phyloP scores from a whole-genome alignment of 2,113 vertebrate genomes.

The Platysternon megacephalum region DNA sequence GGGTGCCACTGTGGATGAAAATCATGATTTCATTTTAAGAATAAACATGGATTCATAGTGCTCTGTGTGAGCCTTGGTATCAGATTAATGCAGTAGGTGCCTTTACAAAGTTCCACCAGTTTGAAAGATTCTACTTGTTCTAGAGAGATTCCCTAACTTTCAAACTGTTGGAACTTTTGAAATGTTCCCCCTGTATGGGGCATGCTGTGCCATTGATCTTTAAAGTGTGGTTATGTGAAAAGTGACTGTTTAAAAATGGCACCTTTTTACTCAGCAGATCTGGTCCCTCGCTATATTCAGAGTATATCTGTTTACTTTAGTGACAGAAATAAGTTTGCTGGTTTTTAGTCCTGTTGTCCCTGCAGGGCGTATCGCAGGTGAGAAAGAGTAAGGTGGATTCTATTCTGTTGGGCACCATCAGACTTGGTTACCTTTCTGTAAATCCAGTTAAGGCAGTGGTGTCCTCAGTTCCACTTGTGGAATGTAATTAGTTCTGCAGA shows the following conservation, averaged over 20 bases:
- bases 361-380: neutral
- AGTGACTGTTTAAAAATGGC: neutral
- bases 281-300: slow-evolving; percentile 2
- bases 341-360: neutral
- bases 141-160: neutral
- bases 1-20: slow-evolving; percentile 32
- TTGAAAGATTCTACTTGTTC: slow-evolving; percentile 9
- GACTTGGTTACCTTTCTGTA: neutral
- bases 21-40: neutral
- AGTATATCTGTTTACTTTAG: slow-evolving; percentile 37
- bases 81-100: neutral
- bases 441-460: neutral
- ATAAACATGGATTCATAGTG: neutral
- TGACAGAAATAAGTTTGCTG: neutral
- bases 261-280: neutral
- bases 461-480: neutral
- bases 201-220: neutral
- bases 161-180: neutral
- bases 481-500: slow-evolving; percentile 7
- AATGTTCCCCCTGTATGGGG: neutral
- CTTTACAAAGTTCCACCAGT: neutral
- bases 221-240: neutral
- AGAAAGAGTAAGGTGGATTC: neutral
- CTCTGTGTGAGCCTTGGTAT: neutral
- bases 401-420: neutral